These are phyloP conservation scores for Eupristina koningsbergeri DNA, from an alignment of 1,140 invertebrate species.

Conservation along the genomic window DNA sequence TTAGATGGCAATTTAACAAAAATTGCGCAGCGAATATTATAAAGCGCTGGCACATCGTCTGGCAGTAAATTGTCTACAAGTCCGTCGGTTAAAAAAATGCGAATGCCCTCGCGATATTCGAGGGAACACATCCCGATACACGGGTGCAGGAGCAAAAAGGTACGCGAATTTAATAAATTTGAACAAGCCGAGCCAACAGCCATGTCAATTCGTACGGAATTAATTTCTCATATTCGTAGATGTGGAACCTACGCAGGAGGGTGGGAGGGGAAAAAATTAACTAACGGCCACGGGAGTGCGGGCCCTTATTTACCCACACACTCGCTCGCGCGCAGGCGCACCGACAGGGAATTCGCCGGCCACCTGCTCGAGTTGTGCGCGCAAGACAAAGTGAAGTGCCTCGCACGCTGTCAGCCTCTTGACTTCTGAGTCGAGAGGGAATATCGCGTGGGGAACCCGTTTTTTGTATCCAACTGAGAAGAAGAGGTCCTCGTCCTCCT, in stretches of 20 bases:
- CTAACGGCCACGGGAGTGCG: background rate
- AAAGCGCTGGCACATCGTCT: background rate
- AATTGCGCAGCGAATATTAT: background rate
- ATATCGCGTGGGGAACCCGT: conserved; percentile 16
- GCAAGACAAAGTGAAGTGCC: conserved; percentile 26
- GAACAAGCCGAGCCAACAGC: background rate
- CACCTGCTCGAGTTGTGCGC: conserved; percentile 34
- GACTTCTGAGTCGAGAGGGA: background rate
- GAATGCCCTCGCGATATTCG: background rate
- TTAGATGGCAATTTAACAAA: background rate
- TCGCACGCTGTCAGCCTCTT: conserved; percentile 27
- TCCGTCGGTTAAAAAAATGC: background rate
- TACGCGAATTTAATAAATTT: background rate
- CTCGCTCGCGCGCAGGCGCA: background rate
- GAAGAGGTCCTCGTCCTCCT: background rate
- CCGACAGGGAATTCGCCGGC: background rate
- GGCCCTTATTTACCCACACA: background rate
- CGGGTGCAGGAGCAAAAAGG: background rate
- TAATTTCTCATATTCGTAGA: conserved; percentile 22
- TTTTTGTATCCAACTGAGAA: conserved; percentile 30
- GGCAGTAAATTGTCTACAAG: background rate
- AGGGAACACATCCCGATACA: background rate
- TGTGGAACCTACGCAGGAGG: background rate
- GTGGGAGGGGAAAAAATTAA: background rate
- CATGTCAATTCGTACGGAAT: conserved; percentile 19